These are phyloP conservation scores for Cancer borealis DNA, from an alignment of 2,888 invertebrate species.

Conservation along the genomic window DNA sequence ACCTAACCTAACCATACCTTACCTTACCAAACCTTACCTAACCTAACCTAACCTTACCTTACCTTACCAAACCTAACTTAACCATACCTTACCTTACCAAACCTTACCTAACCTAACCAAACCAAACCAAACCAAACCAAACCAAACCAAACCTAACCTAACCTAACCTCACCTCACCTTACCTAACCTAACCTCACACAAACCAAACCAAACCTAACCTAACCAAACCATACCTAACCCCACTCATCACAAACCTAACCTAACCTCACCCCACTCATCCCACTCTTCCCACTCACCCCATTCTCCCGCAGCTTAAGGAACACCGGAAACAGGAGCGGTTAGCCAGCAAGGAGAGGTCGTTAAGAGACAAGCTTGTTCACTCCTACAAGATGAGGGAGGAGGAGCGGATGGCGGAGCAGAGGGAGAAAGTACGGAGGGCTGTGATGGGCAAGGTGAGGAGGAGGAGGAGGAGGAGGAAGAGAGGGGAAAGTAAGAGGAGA, in stretches of 20 bases:
- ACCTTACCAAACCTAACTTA: background rate
- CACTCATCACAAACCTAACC: background rate
- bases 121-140: background rate
- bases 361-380: slow-evolving; percentile 72
- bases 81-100: background rate
- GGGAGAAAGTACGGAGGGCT: slow-evolving; percentile 71
- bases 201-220: background rate
- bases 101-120: background rate
- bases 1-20: too few relatives aligned
- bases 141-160: too few relatives aligned
- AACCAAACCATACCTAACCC: background rate
- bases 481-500: background rate
- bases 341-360: slow-evolving; percentile 69
- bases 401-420: slow-evolving; percentile 73
- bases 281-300: background rate
- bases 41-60: background rate
- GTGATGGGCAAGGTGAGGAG: slow-evolving; percentile 66
- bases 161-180: background rate
- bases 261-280: background rate
- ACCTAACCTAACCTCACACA: background rate
- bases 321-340: slow-evolving; percentile 60
- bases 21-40: too few relatives aligned
- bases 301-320: slow-evolving; percentile 55
- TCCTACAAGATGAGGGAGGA: slow-evolving; percentile 74
- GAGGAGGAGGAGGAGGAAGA: background rate